These are phyloP conservation scores for Nasonia longicornis DNA, from an alignment of 1,140 invertebrate genomes.

Conservation along the genomic window DNA sequence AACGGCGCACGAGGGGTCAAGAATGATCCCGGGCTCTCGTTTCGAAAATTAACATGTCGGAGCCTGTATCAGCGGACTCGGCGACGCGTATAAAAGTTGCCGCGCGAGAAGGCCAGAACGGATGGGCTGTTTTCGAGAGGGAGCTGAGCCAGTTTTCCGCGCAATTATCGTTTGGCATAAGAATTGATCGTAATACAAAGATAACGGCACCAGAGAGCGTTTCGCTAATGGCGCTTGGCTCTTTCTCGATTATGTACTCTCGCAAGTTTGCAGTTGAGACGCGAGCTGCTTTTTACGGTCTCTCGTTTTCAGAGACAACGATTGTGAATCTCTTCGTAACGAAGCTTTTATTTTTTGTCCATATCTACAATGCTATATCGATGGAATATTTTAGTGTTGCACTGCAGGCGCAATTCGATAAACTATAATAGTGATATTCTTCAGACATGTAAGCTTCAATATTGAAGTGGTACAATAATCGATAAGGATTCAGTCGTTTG, in stretches of 20 bases:
- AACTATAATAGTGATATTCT: too few species aligned
- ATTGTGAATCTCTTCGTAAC: not conserved
- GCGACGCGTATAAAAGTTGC: not conserved
- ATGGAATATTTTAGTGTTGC: not conserved
- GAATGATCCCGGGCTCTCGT: slow-evolving; percentile 3
- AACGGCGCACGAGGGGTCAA: not conserved
- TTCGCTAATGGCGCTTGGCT: slow-evolving; percentile 47
- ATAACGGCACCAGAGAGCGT: slow-evolving; percentile 46
- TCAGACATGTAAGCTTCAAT: too few species aligned
- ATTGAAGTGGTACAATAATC: too few species aligned
- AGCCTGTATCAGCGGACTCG: not conserved
- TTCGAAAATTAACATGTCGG: slow-evolving; percentile 1
- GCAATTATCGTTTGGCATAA: slow-evolving; percentile 55
- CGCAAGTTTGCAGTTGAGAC: not conserved
- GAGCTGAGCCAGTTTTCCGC: slow-evolving; percentile 45
- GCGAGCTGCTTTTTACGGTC: not conserved
- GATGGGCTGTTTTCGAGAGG: not conserved
- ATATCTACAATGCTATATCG: not conserved
- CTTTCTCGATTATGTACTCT: slow-evolving; percentile 10
- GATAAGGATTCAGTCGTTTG: too few species aligned
- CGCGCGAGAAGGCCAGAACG: not conserved
- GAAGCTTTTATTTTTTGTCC: not conserved
- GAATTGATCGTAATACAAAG: slow-evolving; percentile 58
- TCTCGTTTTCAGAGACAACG: not conserved
- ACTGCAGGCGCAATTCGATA: not conserved